A percentile compares a stretch with the other conserved stretches of the same genome.
phyloP scores from a whole-genome alignment of 2,113 vertebrate species.

The Antechinus flavipes region DNA sequence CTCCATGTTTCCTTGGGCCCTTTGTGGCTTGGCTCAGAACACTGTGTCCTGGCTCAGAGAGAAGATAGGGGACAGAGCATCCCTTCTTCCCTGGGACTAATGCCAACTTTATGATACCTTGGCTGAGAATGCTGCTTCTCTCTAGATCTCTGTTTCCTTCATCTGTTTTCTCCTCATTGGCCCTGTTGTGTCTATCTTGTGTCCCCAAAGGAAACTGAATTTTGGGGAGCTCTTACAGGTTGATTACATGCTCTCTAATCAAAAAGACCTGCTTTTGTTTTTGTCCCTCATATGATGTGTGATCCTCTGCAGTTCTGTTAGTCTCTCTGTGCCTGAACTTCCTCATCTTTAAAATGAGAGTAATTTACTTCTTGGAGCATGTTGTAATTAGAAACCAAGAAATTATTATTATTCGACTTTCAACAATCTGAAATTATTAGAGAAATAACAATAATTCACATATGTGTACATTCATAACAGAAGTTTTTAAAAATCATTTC shows the following conservation, averaged over 20 bases:
- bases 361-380: neutral
- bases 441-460: neutral
- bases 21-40: neutral
- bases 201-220: neutral
- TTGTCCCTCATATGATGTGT: neutral
- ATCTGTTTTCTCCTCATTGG: neutral
- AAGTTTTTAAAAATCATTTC: neutral
- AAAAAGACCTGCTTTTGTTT: neutral
- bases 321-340: neutral
- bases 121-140: neutral
- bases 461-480: neutral
- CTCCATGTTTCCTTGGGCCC: neutral
- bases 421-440: neutral
- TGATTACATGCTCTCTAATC: neutral
- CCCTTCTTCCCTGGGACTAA: neutral
- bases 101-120: neutral
- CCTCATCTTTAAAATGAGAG: neutral
- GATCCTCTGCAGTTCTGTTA: neutral
- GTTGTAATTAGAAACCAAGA: conserved; percentile 8
- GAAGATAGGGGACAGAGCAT: neutral
- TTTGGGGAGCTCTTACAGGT: neutral
- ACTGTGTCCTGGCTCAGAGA: neutral
- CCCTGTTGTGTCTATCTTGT: neutral
- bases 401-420: conserved; percentile 16
- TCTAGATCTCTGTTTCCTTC: neutral